Percentiles rank a stretch among this genome's conserved stretches.
Conservation (phyloP, 2,888 invertebrate genomes). For the Lycia hirtaria region DNA sequence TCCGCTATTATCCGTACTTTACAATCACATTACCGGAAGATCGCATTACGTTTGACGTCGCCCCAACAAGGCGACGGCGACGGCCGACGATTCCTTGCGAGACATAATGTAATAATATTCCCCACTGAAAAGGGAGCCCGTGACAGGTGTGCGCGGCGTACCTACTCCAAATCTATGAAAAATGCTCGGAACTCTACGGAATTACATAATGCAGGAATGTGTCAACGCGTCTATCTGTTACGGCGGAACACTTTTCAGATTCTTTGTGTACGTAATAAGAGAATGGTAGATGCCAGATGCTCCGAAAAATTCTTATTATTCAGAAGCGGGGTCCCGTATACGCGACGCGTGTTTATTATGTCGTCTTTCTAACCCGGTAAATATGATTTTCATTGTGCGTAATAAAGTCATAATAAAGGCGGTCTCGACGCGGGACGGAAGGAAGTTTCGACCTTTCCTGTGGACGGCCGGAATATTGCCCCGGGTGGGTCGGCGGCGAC, state of each 20-base stretch:
- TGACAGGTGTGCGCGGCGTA: constrained; percentile 73
- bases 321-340: constrained; percentile 55
- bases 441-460: constrained; percentile 73
- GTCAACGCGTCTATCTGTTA: constrained; percentile 62
- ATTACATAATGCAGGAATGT: constrained; percentile 77
- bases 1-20: constrained; percentile 48
- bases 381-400: constrained; percentile 78
- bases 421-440: constrained; percentile 65
- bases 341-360: constrained; percentile 74
- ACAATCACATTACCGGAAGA: constrained; percentile 50
- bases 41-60: constrained; percentile 49
- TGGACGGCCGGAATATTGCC: constrained; percentile 50
- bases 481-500: constrained; percentile 26
- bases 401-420: constrained; percentile 75
- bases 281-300: constrained; percentile 61
- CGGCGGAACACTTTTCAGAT: constrained; percentile 62
- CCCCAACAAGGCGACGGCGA: constrained; percentile 51
- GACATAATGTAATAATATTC: constrained; percentile 80
- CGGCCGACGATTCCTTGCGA: constrained; percentile 58
- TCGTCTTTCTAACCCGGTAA: constrained; percentile 68
- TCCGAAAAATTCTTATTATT: constrained; percentile 58
- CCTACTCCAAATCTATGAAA: constrained; percentile 75
- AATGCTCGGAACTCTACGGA: constrained; percentile 63
- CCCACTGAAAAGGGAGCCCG: constrained; percentile 61
- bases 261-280: constrained; percentile 78